Conservation (phyloP, 2,113 vertebrate species). For the Noturus placidus region DNA sequence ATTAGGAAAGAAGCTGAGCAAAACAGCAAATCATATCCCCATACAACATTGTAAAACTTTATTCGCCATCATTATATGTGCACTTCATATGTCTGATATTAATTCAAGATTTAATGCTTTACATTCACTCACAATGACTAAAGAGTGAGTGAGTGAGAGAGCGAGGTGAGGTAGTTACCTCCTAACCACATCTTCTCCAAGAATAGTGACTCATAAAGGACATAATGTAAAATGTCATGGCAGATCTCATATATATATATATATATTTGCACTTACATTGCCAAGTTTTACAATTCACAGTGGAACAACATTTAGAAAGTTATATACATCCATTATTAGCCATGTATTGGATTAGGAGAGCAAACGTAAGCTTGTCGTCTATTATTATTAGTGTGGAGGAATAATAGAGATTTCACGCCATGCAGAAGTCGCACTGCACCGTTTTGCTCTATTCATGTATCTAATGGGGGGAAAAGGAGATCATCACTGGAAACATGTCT, state of each 20-base stretch:
- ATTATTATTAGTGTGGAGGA: constrained; percentile 28
- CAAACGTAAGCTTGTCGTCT: constrained; percentile 1
- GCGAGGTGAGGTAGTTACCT: constrained; percentile 60
- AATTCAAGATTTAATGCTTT: not conserved
- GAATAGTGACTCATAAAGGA: constrained; percentile 65
- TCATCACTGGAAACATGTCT: constrained; percentile 45
- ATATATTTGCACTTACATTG: not conserved
- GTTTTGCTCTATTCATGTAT: constrained; percentile 34
- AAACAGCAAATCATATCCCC: constrained; percentile 1
- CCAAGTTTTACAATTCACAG: not conserved
- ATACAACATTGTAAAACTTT: constrained; percentile 14
- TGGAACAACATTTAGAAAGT: not conserved
- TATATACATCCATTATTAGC: not conserved
- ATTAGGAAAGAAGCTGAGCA: not conserved
- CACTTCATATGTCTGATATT: not conserved
- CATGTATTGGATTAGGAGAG: constrained; percentile 1
- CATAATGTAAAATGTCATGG: constrained; percentile 74
- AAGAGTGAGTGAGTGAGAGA: not conserved
- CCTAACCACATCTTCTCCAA: constrained; percentile 61
- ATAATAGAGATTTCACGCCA: constrained; percentile 31
- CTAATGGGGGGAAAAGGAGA: constrained; percentile 23
- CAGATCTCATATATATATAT: constrained; percentile 53
- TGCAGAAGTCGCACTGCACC: constrained; percentile 34
- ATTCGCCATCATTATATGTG: not conserved
- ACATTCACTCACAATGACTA: constrained; percentile 19